phyloP scores from a whole-genome alignment of 1,140 invertebrate species.

The Leguminivora glycinivorella region DNA sequence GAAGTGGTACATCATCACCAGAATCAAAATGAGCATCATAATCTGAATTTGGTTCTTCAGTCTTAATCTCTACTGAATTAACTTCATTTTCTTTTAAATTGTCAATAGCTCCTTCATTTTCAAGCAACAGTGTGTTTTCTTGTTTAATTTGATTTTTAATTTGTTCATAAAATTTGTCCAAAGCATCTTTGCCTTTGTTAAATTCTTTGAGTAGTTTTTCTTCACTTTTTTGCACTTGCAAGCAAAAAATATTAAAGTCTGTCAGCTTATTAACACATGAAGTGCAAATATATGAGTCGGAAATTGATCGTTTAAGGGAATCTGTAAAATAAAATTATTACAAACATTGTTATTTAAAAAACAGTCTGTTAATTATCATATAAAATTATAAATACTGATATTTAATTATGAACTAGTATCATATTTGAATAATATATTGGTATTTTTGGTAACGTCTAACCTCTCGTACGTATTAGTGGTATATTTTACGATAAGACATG shows the following conservation, averaged over 20 bases:
- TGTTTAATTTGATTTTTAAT: constrained; percentile 29
- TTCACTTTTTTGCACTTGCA: constrained; percentile 45
- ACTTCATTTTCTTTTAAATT: neutral
- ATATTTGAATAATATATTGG: too few species aligned
- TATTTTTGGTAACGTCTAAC: too few species aligned
- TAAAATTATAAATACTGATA: too few species aligned
- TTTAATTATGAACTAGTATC: too few species aligned
- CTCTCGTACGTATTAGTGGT: too few species aligned
- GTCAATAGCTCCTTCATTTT: neutral
- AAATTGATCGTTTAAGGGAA: constrained; percentile 34
- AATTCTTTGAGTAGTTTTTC: constrained; percentile 37
- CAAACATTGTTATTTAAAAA: neutral
- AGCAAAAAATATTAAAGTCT: constrained; percentile 41
- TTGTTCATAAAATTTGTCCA: constrained; percentile 28
- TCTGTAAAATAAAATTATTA: constrained; percentile 40
- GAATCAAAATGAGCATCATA: neutral
- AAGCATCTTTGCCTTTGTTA: constrained; percentile 29
- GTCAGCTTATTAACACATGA: constrained; percentile 44
- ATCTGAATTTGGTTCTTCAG: neutral
- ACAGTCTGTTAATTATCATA: neutral
- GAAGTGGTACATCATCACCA: constrained; percentile 9
- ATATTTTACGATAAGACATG: too few species aligned
- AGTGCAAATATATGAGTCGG: constrained; percentile 45
- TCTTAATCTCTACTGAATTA: neutral
- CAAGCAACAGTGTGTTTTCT: neutral